Conservation (phyloP, 2,113 vertebrate species). For the Drymodes brunneopygia region DNA sequence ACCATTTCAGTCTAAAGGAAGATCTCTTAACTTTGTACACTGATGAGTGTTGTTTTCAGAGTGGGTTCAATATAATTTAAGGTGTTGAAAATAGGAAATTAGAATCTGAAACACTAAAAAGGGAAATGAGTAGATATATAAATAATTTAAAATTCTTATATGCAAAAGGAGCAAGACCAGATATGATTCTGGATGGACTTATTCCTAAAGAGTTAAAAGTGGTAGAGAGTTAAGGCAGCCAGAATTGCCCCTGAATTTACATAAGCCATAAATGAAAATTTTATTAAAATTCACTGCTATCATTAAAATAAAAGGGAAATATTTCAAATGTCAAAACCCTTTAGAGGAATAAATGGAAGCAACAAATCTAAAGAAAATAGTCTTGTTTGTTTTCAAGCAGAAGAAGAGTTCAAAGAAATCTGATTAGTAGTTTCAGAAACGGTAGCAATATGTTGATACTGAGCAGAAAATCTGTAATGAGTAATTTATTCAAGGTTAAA, state of each 20-base stretch:
- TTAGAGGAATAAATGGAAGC: not conserved
- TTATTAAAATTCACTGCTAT: not conserved
- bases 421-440: not conserved
- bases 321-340: not conserved
- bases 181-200: not conserved
- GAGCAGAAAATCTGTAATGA: not conserved
- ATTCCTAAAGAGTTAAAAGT: not conserved
- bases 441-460: not conserved
- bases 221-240: not conserved
- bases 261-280: not conserved
- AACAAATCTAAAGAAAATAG: not conserved
- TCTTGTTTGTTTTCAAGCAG: not conserved
- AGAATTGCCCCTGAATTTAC: not conserved
- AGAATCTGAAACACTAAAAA: not conserved
- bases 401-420: not conserved
- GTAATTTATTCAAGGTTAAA: not conserved
- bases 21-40: no score
- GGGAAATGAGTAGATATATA: not conserved
- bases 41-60: not conserved
- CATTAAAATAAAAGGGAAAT: not conserved
- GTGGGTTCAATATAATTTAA: not conserved
- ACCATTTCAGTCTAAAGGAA: no score
- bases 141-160: not conserved
- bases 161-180: not conserved
- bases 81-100: not conserved